Evolutionary conservation across 2,888 invertebrate genomes (phyloP), one percentile per base, ranked within the genome.

Genomic region (Noctuana brunneofusca): DNA sequence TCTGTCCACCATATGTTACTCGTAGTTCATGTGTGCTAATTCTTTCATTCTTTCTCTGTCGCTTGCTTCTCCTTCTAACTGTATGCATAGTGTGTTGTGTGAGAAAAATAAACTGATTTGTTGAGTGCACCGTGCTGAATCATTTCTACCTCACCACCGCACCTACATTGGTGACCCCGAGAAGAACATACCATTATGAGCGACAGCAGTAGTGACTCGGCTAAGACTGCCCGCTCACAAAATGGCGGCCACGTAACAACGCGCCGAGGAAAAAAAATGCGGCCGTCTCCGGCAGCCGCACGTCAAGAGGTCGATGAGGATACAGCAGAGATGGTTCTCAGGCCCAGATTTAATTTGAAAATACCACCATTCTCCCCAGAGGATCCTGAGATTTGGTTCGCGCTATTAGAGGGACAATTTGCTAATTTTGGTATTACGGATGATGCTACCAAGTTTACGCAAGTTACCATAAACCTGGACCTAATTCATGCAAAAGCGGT

Each of bases 151-250:
- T 12, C 11, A 32, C 32, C 32, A 1, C 32, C n/a, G n/a, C n/a
- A n/a, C n/a, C n/a, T 32, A 32, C 32, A 32, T 12, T 38, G 38
- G 38, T 38, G 38, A 38, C 38, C 38, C 38, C 38, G 38, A 38
- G 12, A 32, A 32, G 32, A 32, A 12, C 12, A 32, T 12, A 32
- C 12, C 32, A 32, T 12, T 32, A 32, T 32, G 32, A 32, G 32
- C 38, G 14, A 38, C 38, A 38, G 38, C 14, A 38, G 38, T 5
- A 14, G 14, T 14, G 38, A 38, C 2, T 5, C 0, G 6, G 4
- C 6, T n/a, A 2, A 38, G 6, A 6, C 38, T 6, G 38, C 38
- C 14, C 14, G 14, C 6, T 38, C 38, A 14, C 38, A 38, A 38
- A 38, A 38, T 38, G 38, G 38, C 38, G 38, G 38, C n/a, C n/a